Conservation (phyloP, 2,888 invertebrate genomes). For the Spodoptera exigua region DNA sequence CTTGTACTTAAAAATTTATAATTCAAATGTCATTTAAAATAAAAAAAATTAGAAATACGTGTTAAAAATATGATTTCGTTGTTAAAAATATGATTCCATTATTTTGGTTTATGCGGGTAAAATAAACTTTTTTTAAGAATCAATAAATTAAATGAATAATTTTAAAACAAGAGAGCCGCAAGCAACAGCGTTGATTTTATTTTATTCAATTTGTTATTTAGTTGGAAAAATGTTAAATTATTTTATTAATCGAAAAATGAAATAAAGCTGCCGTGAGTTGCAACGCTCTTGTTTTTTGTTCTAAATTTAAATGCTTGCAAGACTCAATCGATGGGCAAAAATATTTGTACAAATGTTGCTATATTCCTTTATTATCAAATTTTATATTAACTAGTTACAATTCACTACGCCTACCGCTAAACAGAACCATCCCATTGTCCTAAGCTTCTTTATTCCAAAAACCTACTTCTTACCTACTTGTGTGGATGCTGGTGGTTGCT, state of each 20-base stretch:
- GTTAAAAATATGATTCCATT: too few relatives aligned
- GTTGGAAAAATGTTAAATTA: conserved; percentile 45
- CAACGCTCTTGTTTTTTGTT: conserved; percentile 48
- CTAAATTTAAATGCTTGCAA: conserved; percentile 39
- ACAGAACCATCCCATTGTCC: too few relatives aligned
- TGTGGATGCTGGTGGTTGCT: too few relatives aligned
- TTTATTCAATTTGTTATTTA: neutral
- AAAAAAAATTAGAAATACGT: neutral
- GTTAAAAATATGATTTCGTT: too few relatives aligned
- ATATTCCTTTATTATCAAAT: too few relatives aligned
- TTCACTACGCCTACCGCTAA: too few relatives aligned
- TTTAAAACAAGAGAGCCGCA: conserved; percentile 55
- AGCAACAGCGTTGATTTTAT: conserved; percentile 23
- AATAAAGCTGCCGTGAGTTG: conserved; percentile 37
- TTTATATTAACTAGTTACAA: too few relatives aligned
- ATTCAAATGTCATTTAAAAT: neutral
- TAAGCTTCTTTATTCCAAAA: too few relatives aligned
- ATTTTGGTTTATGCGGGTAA: too few relatives aligned
- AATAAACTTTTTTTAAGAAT: too few relatives aligned
- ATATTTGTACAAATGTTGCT: too few relatives aligned
- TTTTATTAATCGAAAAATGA: neutral
- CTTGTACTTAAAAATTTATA: neutral
- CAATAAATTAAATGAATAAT: neutral
- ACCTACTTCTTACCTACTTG: too few relatives aligned
- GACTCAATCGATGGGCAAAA: conserved; percentile 26